A percentile compares a stretch with the other conserved stretches of the same genome.
These are phyloP conservation scores for Amitus sp. DNA, from an alignment of 2,888 invertebrate species.

Conservation along the genomic window DNA sequence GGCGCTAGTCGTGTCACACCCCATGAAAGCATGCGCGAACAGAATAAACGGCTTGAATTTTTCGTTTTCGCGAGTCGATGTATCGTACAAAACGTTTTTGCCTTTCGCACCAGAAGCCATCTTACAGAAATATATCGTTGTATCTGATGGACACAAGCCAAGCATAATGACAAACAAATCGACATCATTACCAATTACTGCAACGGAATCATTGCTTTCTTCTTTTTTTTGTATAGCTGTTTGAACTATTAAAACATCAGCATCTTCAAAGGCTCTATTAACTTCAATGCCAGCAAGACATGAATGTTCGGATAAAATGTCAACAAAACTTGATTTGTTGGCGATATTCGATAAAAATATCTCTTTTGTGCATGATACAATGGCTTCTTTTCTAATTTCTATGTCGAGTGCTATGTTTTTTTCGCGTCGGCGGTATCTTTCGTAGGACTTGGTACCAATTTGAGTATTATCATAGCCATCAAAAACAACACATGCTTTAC, in stretches of 20 bases:
- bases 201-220: neutral
- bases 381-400: too few species aligned
- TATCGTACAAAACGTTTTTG: too few species aligned
- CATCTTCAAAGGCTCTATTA: conserved; percentile 33
- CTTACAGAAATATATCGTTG: too few species aligned
- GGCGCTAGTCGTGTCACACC: conserved; percentile 12
- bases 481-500: conserved; percentile 30
- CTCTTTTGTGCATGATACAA: too few species aligned
- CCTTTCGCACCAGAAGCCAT: too few species aligned
- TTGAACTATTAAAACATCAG: conserved; percentile 31
- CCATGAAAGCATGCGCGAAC: conserved; percentile 3
- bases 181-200: conserved; percentile 28
- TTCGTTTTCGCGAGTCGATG: too few species aligned
- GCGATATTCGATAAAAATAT: conserved; percentile 38
- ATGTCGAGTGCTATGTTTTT: conserved; percentile 31
- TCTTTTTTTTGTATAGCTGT: too few species aligned
- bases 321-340: conserved; percentile 37
- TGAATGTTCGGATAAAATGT: conserved; percentile 8
- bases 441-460: conserved; percentile 30
- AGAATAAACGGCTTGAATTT: too few species aligned
- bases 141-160: neutral
- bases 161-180: conserved; percentile 16
- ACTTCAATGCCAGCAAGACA: conserved; percentile 12
- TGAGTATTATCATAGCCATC: conserved; percentile 31
- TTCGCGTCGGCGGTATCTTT: conserved; percentile 29